Base-by-base conservation (phyloP, 2,797 vertebrate species). In the Scolopax rusticola region DNA sequence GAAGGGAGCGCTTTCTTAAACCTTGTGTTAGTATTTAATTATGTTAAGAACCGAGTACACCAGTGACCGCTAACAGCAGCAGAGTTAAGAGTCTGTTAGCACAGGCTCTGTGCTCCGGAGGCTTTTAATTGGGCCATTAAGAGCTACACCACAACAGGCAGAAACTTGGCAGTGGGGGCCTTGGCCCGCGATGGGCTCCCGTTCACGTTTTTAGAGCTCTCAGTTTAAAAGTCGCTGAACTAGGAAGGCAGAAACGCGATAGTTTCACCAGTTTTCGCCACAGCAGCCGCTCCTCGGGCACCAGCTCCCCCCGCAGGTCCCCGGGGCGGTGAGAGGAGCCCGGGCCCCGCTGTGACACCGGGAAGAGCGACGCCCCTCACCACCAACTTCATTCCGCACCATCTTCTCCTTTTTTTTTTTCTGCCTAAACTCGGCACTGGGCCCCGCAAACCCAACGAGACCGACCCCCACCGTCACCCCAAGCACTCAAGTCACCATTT, bases 161-260 rank as follows among this genome's bases (percentile, higher is more conserved):
- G 25, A 12, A 17, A 7, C 53, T 7, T 6, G 56, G 63, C 38
- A 17, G 4, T 0, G 18, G 1, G n/a, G 33, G 33, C 33, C 23
- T 8, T 7, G 33, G 38, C 18, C 12, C 27, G 6, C 11, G 4
- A 2, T 6, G 12, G 30, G 3, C 28, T 19, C 8, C 45, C 8
- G 15, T 2, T 2, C 1, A 1, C 8, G 2, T 8, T 38, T 28
- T 13, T 5, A 8, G 27, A 1, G 5, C 30, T 3, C 57, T 10
- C 11, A 1, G 1, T 6, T 24, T 8, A 12, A 18, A 36, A n/a
- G 30, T 61, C 1, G 30, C 63, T 4, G 54, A 7, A 15, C 4
- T 4, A 11, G 64, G 33, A 33, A 21, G 1, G 8, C 25, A 5
- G 69, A 3, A 25, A n/a, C 15, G 16, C 0, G 2, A 2, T 25